Evolutionary conservation across 2,113 vertebrate species (phyloP).

Genomic region (Odontophorus gujanensis): DNA sequence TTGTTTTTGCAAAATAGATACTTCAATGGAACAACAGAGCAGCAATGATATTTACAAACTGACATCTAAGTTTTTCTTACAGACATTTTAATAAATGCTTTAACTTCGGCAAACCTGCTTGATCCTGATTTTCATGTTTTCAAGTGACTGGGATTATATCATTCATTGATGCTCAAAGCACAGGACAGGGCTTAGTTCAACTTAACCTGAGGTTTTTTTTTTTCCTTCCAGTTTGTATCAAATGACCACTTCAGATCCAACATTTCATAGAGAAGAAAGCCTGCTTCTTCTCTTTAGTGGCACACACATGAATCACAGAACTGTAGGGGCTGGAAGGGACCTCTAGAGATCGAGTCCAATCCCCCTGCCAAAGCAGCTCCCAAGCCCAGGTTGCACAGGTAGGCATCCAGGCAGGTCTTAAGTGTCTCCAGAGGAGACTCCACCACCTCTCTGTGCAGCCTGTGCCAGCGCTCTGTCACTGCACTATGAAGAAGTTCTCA

Average conservation of each 20-base stretch:
- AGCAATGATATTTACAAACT: background rate
- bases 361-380: too few relatives aligned
- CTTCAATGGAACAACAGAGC: background rate
- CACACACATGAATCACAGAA: background rate
- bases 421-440: too few relatives aligned
- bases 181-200: background rate
- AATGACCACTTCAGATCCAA: background rate
- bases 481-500: too few relatives aligned
- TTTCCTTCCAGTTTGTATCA: background rate
- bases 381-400: too few relatives aligned
- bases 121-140: background rate
- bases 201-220: background rate
- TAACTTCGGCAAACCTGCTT: background rate
- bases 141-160: background rate
- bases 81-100: background rate
- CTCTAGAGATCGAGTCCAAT: too few relatives aligned
- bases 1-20: background rate
- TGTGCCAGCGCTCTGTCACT: too few relatives aligned
- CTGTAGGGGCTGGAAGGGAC: too few relatives aligned
- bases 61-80: background rate
- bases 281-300: background rate
- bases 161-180: background rate
- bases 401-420: too few relatives aligned
- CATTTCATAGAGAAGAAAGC: background rate
- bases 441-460: too few relatives aligned